Conservation (phyloP, 2,113 vertebrate genomes). For the Periophthalmodon schlosseri region DNA sequence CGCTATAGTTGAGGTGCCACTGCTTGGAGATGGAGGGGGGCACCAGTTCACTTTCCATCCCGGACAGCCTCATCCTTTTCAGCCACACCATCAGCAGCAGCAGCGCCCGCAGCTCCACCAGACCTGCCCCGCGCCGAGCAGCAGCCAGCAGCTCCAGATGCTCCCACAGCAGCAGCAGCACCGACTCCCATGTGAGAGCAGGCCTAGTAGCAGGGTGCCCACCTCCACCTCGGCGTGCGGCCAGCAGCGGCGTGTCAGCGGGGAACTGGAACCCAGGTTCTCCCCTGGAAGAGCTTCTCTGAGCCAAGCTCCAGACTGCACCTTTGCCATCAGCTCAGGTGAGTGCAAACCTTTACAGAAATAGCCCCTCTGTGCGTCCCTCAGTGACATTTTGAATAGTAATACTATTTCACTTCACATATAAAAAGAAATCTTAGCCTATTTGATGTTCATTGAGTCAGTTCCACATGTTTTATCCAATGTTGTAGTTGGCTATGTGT, state of each 20-base stretch:
- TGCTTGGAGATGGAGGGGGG: constrained; percentile 78
- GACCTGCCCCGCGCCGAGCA: constrained; percentile 53
- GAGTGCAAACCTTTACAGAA: constrained; percentile 57
- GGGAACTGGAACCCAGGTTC: constrained; percentile 67
- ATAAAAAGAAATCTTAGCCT: not conserved
- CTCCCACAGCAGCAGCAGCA: constrained; percentile 71
- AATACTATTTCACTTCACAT: not conserved
- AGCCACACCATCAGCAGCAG: constrained; percentile 71
- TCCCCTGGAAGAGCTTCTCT: constrained; percentile 53
- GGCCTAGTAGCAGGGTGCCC: constrained; percentile 79
- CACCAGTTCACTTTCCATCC: constrained; percentile 71
- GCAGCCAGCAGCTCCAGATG: constrained; percentile 59
- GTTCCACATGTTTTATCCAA: constrained; percentile 35
- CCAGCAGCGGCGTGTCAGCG: constrained; percentile 54
- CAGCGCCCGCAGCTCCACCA: constrained; percentile 61
- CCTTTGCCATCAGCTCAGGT: constrained; percentile 88
- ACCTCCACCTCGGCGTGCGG: constrained; percentile 74
- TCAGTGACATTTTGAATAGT: not conserved
- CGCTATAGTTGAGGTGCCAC: constrained; percentile 87
- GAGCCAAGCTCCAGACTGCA: constrained; percentile 75
- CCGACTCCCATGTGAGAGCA: constrained; percentile 79
- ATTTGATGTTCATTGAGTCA: not conserved
- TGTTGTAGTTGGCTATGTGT: constrained; percentile 21
- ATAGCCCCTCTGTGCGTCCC: constrained; percentile 14
- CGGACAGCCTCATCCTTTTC: constrained; percentile 66